Conservation (phyloP, 2,888 invertebrate genomes). For the Diplolepis rosae region DNA sequence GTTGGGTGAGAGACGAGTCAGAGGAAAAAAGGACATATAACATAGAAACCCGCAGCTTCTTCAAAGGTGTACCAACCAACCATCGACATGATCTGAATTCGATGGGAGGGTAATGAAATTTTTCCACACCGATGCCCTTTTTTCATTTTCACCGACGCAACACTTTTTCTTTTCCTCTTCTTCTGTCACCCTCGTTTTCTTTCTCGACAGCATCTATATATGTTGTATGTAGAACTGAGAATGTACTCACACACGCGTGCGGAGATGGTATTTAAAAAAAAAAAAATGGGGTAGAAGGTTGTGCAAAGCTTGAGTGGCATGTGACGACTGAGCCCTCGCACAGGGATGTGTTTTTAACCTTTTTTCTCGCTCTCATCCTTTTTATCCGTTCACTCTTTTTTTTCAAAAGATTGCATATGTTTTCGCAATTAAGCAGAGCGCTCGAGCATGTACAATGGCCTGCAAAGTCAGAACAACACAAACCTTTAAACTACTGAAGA, state of each 20-base stretch:
- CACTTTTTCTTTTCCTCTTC: slow-evolving; percentile 28
- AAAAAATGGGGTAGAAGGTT: slow-evolving; percentile 11
- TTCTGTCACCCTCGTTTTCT: slow-evolving; percentile 2
- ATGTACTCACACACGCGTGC: not conserved
- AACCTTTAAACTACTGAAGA: not conserved
- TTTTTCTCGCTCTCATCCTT: slow-evolving; percentile 10
- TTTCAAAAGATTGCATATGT: slow-evolving; percentile 57
- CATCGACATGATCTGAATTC: slow-evolving; percentile 57
- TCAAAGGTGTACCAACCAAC: slow-evolving; percentile 53
- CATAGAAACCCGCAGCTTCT: slow-evolving; percentile 56
- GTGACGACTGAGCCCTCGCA: slow-evolving; percentile 14
- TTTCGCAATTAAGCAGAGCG: slow-evolving; percentile 59
- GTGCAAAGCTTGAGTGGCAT: slow-evolving; percentile 4
- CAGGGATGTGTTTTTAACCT: not conserved
- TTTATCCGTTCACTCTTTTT: slow-evolving; percentile 9
- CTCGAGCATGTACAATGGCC: slow-evolving; percentile 50
- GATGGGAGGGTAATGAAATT: slow-evolving; percentile 65
- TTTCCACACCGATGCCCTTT: slow-evolving; percentile 55
- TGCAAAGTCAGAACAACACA: slow-evolving; percentile 38
- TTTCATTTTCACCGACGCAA: slow-evolving; percentile 34
- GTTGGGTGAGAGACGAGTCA: slow-evolving; percentile 37
- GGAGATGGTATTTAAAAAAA: not conserved
- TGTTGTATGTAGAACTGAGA: not conserved
- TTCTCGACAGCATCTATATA: not conserved
- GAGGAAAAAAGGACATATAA: slow-evolving; percentile 40